These are phyloP conservation scores for Irena cyanogastra DNA, from an alignment of 2,113 vertebrate genomes.

Conservation along the genomic window DNA sequence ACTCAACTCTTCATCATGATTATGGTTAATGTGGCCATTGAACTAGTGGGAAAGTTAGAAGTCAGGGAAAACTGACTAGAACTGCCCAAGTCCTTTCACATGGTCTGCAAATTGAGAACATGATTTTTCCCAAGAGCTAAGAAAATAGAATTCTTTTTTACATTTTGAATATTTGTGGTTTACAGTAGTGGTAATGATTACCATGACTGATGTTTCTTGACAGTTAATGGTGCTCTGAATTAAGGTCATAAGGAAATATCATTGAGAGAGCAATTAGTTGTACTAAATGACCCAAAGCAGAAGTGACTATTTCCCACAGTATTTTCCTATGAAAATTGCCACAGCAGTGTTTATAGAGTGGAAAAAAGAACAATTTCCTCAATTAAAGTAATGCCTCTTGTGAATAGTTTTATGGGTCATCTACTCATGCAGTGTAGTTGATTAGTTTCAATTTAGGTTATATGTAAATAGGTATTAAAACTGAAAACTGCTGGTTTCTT, in stretches of 20 bases:
- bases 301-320: neutral
- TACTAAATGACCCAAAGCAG: conserved; percentile 9
- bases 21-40: neutral
- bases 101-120: neutral
- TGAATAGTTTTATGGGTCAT: conserved; percentile 34
- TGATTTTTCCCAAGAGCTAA: neutral
- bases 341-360: neutral
- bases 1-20: neutral
- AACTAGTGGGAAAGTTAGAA: neutral
- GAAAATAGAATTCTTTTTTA: neutral
- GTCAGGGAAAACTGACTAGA: neutral
- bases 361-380: neutral
- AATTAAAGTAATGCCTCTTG: conserved; percentile 3
- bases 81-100: neutral
- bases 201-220: neutral
- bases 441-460: conserved; percentile 40
- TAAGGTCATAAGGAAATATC: neutral
- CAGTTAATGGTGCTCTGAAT: neutral
- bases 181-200: neutral
- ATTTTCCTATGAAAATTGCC: neutral
- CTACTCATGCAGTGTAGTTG: conserved; percentile 6
- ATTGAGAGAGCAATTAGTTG: neutral
- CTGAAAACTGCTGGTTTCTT: conserved; percentile 13
- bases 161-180: neutral
- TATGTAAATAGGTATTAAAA: conserved; percentile 42